phyloP scores from a whole-genome alignment of 1,140 invertebrate species.

The Pollicipes pollicipes region DNA sequence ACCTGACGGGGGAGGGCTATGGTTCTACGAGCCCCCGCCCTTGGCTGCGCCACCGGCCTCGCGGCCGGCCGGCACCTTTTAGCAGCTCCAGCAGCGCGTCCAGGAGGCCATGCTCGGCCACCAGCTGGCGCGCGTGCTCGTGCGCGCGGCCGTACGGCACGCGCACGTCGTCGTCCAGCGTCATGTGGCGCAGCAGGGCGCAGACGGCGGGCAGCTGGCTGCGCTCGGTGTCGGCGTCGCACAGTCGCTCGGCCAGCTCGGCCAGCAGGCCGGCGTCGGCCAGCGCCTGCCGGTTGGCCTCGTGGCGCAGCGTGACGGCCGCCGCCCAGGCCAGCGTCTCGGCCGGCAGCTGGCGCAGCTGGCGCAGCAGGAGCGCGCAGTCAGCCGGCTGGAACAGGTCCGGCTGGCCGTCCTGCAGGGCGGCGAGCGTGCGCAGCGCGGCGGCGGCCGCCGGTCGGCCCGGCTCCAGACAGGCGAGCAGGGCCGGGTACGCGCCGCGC shows the following conservation, averaged over 20 bases:
- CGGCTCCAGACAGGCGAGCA: background rate
- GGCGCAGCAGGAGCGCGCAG: background rate
- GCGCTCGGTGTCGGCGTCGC: slow-evolving; percentile 31
- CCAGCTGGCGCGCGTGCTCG: slow-evolving; percentile 30
- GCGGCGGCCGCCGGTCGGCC: background rate
- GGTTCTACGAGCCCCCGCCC: no score
- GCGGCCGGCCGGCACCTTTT: slow-evolving; percentile 30
- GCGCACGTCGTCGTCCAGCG: slow-evolving; percentile 35
- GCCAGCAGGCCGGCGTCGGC: slow-evolving; percentile 31
- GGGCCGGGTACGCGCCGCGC: background rate
- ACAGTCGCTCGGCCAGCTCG: slow-evolving; percentile 29
- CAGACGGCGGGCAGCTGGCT: slow-evolving; percentile 28
- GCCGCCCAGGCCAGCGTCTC: slow-evolving; percentile 19
- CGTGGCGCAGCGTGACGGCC: slow-evolving; percentile 26
- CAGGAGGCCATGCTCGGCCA: slow-evolving; percentile 32
- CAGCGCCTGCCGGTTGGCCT: slow-evolving; percentile 32
- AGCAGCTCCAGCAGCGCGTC: slow-evolving; percentile 30
- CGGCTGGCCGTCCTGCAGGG: slow-evolving; percentile 4
- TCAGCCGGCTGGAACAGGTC: background rate
- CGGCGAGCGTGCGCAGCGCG: background rate
- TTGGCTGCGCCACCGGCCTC: no score
- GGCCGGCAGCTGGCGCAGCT: background rate
- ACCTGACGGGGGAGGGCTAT: no score
- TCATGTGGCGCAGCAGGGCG: slow-evolving; percentile 28
- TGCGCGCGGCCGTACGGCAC: slow-evolving; percentile 33